Percentiles rank a stretch among this genome's conserved stretches.
Evolutionary conservation across 2,888 invertebrate species (phyloP).

Genomic region (Latrodectus hesperus): DNA sequence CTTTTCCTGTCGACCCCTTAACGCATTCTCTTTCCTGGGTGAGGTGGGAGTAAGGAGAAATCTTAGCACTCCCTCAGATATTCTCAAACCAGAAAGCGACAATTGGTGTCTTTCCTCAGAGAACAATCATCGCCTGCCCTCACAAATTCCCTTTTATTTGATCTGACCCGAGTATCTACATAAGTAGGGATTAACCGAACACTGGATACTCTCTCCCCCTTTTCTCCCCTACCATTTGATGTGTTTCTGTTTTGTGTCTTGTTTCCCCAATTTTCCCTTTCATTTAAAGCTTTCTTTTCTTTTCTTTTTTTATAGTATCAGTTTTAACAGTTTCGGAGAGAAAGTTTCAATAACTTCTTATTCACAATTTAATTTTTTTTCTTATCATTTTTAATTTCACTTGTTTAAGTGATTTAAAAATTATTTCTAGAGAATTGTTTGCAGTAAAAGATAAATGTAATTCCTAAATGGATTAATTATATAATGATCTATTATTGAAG

Average conservation of each 20-base stretch:
- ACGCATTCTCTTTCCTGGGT: neutral
- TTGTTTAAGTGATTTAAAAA: too few species aligned
- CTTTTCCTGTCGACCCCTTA: neutral
- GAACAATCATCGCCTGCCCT: slow-evolving; percentile 49
- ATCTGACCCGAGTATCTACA: slow-evolving; percentile 24
- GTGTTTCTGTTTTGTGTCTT: neutral
- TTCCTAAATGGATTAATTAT: too few species aligned
- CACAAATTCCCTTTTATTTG: slow-evolving; percentile 61
- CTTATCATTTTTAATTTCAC: too few species aligned
- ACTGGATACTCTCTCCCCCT: neutral
- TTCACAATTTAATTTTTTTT: too few species aligned
- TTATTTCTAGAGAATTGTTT: too few species aligned
- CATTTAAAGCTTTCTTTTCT: neutral
- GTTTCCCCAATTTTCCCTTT: neutral
- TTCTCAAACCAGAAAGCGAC: neutral
- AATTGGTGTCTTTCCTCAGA: slow-evolving; percentile 15
- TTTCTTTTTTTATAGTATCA: neutral
- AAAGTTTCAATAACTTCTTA: too few species aligned
- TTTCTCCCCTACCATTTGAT: neutral
- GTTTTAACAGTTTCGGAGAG: too few species aligned
- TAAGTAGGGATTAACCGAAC: neutral
- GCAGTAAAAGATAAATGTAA: too few species aligned
- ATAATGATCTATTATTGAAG: too few species aligned
- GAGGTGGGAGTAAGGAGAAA: neutral
- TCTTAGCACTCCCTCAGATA: neutral